Conservation (phyloP, 2,888 invertebrate species). For the Chymomyza fuscimana region DNA sequence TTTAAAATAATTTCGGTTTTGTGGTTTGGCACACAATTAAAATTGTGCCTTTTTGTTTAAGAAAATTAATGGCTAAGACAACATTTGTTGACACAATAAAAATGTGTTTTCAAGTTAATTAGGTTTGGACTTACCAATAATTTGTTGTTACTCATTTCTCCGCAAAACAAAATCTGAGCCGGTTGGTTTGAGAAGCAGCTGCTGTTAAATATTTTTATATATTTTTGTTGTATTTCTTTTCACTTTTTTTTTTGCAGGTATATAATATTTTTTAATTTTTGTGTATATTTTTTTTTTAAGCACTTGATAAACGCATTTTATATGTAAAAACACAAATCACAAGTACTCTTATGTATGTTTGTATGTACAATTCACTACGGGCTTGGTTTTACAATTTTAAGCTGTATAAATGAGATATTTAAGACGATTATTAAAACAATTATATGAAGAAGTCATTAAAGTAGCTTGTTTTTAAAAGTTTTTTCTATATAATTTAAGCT, state of each 20-base stretch:
- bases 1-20: not conserved
- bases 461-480: not conserved
- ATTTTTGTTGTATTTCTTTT: slow-evolving; percentile 26
- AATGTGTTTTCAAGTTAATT: not conserved
- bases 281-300: slow-evolving; percentile 42
- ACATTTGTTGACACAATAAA: not conserved
- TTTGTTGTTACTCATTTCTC: slow-evolving; percentile 76
- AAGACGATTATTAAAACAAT: not conserved
- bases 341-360: slow-evolving; percentile 32
- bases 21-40: too few relatives aligned
- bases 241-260: slow-evolving; percentile 31
- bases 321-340: slow-evolving; percentile 36
- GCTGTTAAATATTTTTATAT: slow-evolving; percentile 21
- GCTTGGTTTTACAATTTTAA: not conserved
- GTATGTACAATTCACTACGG: slow-evolving; percentile 15
- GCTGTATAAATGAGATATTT: not conserved
- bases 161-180: slow-evolving; percentile 59
- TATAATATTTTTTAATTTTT: slow-evolving; percentile 43
- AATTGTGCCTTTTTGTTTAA: not conserved
- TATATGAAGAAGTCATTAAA: too few relatives aligned
- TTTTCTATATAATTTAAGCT: too few relatives aligned
- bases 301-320: slow-evolving; percentile 45
- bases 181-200: slow-evolving; percentile 39
- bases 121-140: slow-evolving; percentile 69
- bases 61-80: not conserved